A percentile compares a stretch with the other conserved stretches of the same genome.
phyloP scores from a whole-genome alignment of 2,113 vertebrate species.

The Amphilophus citrinellus region DNA sequence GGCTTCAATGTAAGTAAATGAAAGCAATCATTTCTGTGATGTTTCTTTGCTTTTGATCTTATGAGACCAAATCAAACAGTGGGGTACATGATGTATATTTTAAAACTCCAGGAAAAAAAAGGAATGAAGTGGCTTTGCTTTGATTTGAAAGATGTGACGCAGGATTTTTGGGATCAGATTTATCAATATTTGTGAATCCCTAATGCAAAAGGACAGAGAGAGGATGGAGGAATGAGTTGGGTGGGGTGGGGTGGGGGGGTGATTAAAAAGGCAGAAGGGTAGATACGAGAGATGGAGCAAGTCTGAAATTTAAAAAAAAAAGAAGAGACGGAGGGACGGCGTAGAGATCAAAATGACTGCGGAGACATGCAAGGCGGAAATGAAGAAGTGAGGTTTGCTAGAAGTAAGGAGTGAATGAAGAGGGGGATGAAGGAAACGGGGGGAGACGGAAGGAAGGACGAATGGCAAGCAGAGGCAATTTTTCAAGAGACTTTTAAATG shows the following conservation, averaged over 20 bases:
- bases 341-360: conserved; percentile 30
- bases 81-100: not conserved
- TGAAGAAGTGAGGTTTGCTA: not conserved
- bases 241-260: not conserved
- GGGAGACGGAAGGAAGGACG: conserved; percentile 5
- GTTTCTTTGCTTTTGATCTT: conserved; percentile 13
- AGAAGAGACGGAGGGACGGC: not conserved
- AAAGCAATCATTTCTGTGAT: conserved; percentile 1
- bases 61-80: conserved; percentile 8
- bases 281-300: conserved; percentile 20
- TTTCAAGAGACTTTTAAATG: conserved; percentile 52
- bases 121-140: conserved; percentile 26
- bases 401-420: conserved; percentile 9
- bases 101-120: not conserved
- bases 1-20: not conserved
- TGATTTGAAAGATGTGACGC: conserved; percentile 19
- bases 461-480: conserved; percentile 25
- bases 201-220: conserved; percentile 14
- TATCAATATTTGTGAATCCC: conserved; percentile 47
- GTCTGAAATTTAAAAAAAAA: conserved; percentile 13
- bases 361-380: not conserved
- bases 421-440: conserved; percentile 16
- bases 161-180: conserved; percentile 12
- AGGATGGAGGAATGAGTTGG: not conserved
- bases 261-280: conserved; percentile 32